Percentiles rank a stretch among this genome's conserved stretches.
Evolutionary conservation across 2,797 vertebrate species (phyloP).

Genomic region (Cuniculus paca): DNA sequence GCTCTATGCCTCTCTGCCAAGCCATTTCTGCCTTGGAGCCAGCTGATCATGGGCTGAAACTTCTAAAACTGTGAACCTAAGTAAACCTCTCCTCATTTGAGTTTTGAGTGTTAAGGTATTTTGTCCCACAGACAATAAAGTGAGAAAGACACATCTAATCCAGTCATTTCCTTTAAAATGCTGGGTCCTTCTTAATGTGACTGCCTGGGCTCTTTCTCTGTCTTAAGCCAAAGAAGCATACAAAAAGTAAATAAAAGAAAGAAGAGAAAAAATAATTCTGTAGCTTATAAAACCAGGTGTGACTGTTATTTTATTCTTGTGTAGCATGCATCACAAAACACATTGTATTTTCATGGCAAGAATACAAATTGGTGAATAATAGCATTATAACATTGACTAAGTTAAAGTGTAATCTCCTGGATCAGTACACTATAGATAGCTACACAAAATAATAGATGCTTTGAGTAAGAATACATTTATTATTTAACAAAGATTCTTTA

Average conservation of each 20-base stretch:
- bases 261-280: not conserved
- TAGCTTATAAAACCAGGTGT: slow-evolving; percentile 13
- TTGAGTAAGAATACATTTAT: slow-evolving; percentile 11
- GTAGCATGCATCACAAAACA: not conserved
- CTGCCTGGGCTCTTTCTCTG: not conserved
- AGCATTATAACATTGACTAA: slow-evolving; percentile 25
- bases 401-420: not conserved
- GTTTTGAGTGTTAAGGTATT: not conserved
- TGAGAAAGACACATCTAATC: not conserved
- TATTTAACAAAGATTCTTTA: slow-evolving; percentile 62
- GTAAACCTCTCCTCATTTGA: not conserved
- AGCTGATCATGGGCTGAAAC: not conserved
- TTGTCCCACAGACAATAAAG: not conserved
- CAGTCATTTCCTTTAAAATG: not conserved
- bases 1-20: not conserved
- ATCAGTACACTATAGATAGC: not conserved
- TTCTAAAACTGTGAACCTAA: not conserved
- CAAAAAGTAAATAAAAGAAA: not conserved
- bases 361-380: not conserved
- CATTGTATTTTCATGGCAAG: not conserved
- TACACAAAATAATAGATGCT: not conserved
- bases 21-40: not conserved
- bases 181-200: not conserved
- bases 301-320: not conserved
- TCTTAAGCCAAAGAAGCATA: not conserved